Evolutionary conservation across 2,797 vertebrate species (phyloP).

Genomic region (Linurgus olivaceus): DNA sequence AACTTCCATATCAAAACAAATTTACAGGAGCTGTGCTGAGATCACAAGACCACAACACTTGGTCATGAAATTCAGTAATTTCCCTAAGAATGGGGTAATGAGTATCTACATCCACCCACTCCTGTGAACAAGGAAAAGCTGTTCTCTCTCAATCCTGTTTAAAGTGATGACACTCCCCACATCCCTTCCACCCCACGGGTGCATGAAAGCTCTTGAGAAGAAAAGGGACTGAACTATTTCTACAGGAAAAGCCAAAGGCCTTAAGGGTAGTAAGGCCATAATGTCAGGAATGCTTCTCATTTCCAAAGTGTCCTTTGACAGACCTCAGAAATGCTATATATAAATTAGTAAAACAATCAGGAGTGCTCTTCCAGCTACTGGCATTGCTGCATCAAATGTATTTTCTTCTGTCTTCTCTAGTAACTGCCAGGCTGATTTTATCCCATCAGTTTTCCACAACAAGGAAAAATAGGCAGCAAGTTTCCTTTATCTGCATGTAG

Average conservation of each 20-base stretch:
- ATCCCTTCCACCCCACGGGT: background rate
- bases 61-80: background rate
- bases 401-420: conserved; percentile 8
- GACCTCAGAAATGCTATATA: background rate
- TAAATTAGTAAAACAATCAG: background rate
- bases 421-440: conserved; percentile 35
- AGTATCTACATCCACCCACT: conserved; percentile 8
- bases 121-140: conserved; percentile 15
- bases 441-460: conserved; percentile 15
- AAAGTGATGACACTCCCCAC: background rate
- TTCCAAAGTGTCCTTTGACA: background rate
- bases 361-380: background rate
- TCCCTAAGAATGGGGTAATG: conserved; percentile 23
- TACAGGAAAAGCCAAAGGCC: background rate
- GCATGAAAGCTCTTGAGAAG: background rate
- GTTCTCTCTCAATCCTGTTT: conserved; percentile 7
- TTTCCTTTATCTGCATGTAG: conserved; percentile 18
- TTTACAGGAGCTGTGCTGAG: background rate
- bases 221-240: background rate
- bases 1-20: background rate
- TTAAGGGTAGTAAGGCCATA: background rate
- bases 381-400: background rate
- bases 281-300: background rate
- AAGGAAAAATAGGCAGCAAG: conserved; percentile 18
- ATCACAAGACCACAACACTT: conserved; percentile 32